phyloP scores from a whole-genome alignment of 2,888 invertebrate genomes.

The Dione vanillae region DNA sequence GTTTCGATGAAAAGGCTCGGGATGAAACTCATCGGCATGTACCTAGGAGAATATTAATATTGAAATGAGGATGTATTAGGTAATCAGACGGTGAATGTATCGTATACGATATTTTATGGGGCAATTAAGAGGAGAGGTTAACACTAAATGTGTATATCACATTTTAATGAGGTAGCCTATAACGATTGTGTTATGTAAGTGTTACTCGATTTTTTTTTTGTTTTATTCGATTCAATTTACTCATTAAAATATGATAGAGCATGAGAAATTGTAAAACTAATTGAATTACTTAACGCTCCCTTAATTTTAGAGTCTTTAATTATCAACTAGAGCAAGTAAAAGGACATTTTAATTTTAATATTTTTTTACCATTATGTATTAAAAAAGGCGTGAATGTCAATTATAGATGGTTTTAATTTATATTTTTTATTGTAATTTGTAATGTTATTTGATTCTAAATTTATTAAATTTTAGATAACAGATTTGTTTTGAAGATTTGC shows the following conservation, averaged over 20 bases:
- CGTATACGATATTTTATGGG: constrained; percentile 48
- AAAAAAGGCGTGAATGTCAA: neutral
- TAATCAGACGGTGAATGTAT: constrained; percentile 50
- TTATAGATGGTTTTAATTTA: no score
- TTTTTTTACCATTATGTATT: neutral
- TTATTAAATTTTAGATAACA: neutral
- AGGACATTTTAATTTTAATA: neutral
- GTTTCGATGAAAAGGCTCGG: constrained; percentile 51
- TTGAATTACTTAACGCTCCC: constrained; percentile 17
- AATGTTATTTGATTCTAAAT: neutral
- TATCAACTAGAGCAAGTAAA: neutral
- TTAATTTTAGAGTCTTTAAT: constrained; percentile 12
- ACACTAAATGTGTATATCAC: constrained; percentile 7
- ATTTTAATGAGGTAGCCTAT: constrained; percentile 12
- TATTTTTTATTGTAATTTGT: no score
- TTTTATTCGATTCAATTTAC: neutral
- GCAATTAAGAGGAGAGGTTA: neutral
- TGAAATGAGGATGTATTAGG: constrained; percentile 65
- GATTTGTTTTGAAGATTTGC: no score
- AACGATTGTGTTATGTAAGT: neutral
- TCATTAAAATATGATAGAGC: constrained; percentile 3
- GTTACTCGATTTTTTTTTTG: neutral
- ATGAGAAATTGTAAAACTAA: constrained; percentile 18
- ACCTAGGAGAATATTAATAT: constrained; percentile 70
- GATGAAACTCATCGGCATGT: constrained; percentile 63